Percentiles rank a stretch among this genome's conserved stretches.
phyloP scores from a whole-genome alignment of 2,113 vertebrate species.

The Vulpes vulpes region DNA sequence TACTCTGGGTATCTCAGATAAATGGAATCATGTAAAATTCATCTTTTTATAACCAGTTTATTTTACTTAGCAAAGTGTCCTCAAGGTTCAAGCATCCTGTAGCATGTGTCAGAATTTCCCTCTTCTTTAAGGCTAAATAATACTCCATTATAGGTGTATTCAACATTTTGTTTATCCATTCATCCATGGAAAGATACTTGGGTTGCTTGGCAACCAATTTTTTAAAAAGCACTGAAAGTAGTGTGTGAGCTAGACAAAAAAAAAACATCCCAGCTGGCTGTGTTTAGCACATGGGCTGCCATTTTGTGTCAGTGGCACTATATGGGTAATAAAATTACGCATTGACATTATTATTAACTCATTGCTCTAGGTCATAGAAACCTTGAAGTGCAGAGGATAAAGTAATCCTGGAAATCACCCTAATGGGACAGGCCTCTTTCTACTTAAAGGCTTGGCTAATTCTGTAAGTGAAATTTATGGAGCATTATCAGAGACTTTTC shows the following conservation, averaged over 20 bases:
- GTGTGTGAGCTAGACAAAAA: not conserved
- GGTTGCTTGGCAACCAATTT: not conserved
- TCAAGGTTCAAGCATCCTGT: not conserved
- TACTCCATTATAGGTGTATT: not conserved
- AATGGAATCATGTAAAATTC: not conserved
- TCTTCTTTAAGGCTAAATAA: not conserved
- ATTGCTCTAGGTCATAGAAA: slow-evolving; percentile 1
- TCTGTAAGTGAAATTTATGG: slow-evolving; percentile 32
- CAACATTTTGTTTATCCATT: not conserved
- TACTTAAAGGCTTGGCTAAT: not conserved
- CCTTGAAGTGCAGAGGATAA: not conserved
- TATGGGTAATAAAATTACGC: not conserved
- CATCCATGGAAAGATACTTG: not conserved
- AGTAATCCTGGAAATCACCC: not conserved
- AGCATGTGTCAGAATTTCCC: not conserved
- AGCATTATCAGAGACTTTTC: slow-evolving; percentile 7
- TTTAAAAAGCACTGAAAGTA: not conserved
- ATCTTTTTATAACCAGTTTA: not conserved
- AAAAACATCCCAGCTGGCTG: not conserved
- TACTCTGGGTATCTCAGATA: too few relatives aligned
- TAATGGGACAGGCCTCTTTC: not conserved
- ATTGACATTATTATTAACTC: not conserved
- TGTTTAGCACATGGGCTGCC: not conserved
- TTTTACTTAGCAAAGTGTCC: not conserved
- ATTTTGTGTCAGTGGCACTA: not conserved